These are phyloP conservation scores for Crenuchus spilurus DNA, from an alignment of 2,797 vertebrate genomes.

Conservation along the genomic window DNA sequence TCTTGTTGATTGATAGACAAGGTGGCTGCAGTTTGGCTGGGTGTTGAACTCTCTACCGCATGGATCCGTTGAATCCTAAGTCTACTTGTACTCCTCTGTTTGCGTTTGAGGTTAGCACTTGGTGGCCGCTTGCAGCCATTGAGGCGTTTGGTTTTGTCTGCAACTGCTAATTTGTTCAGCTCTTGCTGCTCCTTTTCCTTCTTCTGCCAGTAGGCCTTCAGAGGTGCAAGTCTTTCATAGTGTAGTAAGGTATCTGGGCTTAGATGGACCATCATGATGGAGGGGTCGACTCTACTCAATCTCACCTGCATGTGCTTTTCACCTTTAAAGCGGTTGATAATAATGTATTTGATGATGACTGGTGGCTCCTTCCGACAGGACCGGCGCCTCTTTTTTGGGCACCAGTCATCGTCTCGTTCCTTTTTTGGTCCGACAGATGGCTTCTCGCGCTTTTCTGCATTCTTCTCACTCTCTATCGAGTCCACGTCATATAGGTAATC, in stretches of 20 bases:
- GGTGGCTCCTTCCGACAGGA: slow-evolving; percentile 86
- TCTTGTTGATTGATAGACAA: slow-evolving; percentile 67
- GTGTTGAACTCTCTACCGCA: slow-evolving; percentile 78
- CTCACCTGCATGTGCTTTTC: slow-evolving; percentile 90
- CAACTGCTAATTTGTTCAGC: slow-evolving; percentile 72
- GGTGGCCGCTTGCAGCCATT: slow-evolving; percentile 82
- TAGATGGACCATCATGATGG: slow-evolving; percentile 80
- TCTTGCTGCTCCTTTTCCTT: slow-evolving; percentile 77
- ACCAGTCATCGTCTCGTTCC: slow-evolving; percentile 89
- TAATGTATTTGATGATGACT: slow-evolving; percentile 90
- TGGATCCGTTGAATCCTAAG: slow-evolving; percentile 87
- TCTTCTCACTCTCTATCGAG: slow-evolving; percentile 85
- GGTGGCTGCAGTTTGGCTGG: slow-evolving; percentile 75
- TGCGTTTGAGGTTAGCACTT: slow-evolving; percentile 82
- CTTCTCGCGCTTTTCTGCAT: slow-evolving; percentile 85
- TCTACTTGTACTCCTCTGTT: slow-evolving; percentile 85
- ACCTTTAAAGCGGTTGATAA: slow-evolving; percentile 91
- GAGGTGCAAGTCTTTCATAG: slow-evolving; percentile 84
- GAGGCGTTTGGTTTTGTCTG: slow-evolving; percentile 77
- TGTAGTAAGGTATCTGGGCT: slow-evolving; percentile 80
- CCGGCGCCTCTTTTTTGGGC: slow-evolving; percentile 88
- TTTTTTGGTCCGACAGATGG: slow-evolving; percentile 79
- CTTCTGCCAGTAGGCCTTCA: slow-evolving; percentile 87
- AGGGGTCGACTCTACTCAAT: slow-evolving; percentile 83
- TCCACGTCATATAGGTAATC: slow-evolving; percentile 90